Conservation (phyloP, 37 sponge, comb jelly and placozoan species). For the Chondrosia reniformis region DNA sequence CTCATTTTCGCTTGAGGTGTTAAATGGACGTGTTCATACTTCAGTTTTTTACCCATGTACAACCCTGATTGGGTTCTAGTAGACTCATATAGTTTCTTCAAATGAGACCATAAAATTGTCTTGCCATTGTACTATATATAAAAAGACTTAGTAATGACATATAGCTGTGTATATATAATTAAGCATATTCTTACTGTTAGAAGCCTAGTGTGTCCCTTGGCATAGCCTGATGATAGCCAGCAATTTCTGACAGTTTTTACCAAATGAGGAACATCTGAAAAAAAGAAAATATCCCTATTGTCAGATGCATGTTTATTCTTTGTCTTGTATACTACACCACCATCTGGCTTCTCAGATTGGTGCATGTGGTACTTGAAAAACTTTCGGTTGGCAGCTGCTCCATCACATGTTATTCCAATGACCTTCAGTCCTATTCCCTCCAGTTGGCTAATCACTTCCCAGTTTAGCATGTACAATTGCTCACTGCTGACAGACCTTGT, state of each 20-base stretch:
- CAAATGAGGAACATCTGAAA: constrained; percentile 12
- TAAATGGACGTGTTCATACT: not conserved
- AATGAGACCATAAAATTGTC: not conserved
- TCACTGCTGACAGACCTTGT: not conserved
- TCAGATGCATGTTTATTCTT: not conserved
- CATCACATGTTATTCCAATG: constrained; percentile 13
- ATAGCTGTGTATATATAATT: not conserved
- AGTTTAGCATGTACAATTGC: not conserved
- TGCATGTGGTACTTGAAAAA: constrained; percentile 5
- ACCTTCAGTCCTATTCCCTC: not conserved
- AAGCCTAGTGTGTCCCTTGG: not conserved
- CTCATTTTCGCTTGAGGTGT: constrained; percentile 1
- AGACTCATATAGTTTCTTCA: not conserved
- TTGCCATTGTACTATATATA: constrained; percentile 5
- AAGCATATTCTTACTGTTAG: not conserved
- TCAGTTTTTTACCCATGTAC: not conserved
- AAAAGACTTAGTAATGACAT: not conserved
- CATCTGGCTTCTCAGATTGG: not conserved
- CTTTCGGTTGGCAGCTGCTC: constrained; percentile 14
- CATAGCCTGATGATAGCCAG: constrained; percentile 6
- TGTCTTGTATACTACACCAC: constrained; percentile 8
- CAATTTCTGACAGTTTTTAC: not conserved
- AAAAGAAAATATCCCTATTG: not conserved
- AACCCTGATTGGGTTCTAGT: not conserved
- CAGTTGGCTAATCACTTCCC: not conserved